Conservation (phyloP, 1,140 invertebrate species). For the Zophobas morio region DNA sequence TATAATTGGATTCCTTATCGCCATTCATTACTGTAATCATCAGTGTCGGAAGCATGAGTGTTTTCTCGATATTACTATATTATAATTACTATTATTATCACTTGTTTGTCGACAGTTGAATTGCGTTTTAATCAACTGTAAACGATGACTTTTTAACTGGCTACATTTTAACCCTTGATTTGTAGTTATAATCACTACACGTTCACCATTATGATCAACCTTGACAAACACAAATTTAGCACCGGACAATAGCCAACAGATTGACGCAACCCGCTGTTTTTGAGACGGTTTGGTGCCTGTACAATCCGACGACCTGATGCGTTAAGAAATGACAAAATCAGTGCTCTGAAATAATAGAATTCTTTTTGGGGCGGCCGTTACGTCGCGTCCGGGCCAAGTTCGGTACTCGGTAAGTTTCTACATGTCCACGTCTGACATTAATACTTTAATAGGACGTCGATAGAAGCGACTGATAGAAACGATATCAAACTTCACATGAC, state of each 20-base stretch:
- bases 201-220: slow-evolving; percentile 5
- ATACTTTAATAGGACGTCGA: no score
- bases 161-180: background rate
- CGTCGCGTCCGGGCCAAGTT: background rate
- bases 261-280: slow-evolving; percentile 20
- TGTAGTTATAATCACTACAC: background rate
- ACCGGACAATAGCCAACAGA: slow-evolving; percentile 34
- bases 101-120: slow-evolving; percentile 20
- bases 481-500: no score
- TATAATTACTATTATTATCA: slow-evolving; percentile 19
- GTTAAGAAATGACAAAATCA: no score
- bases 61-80: slow-evolving; percentile 17
- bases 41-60: slow-evolving; percentile 17
- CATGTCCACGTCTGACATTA: no score
- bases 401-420: background rate
- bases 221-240: slow-evolving; percentile 30
- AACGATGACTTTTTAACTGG: background rate
- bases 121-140: slow-evolving; percentile 1
- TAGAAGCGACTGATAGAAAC: no score
- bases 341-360: no score
- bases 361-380: no score
- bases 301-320: background rate
- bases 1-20: slow-evolving; percentile 27
- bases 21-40: slow-evolving; percentile 21
- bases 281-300: slow-evolving; percentile 34